A percentile compares a stretch with the other conserved stretches of the same genome.
Conservation (phyloP, 2,113 vertebrate genomes). For the Myrmophylax atrothorax region DNA sequence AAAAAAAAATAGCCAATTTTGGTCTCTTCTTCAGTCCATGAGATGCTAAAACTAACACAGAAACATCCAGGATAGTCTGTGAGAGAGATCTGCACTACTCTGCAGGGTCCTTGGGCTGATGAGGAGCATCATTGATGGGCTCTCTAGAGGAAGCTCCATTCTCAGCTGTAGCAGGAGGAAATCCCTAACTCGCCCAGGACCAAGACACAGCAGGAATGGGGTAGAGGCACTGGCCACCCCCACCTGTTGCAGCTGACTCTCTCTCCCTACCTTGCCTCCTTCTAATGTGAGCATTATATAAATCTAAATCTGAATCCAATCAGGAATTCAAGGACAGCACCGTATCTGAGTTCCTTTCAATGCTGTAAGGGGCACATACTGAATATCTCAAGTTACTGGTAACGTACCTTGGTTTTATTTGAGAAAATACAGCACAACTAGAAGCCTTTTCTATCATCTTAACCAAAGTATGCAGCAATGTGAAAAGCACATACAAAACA, state of each 20-base stretch:
- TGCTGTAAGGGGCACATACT: not conserved
- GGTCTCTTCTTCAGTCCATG: not conserved
- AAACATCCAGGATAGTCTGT: not conserved
- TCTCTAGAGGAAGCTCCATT: constrained; percentile 29
- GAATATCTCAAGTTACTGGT: not conserved
- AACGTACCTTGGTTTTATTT: constrained; percentile 68
- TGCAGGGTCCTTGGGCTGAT: not conserved
- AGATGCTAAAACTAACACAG: constrained; percentile 19
- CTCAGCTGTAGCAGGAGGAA: constrained; percentile 38
- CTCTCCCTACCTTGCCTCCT: not conserved
- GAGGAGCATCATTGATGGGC: constrained; percentile 31
- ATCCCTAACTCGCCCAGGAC: not conserved
- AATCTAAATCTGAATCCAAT: not conserved
- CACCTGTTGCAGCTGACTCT: not conserved
- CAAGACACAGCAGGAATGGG: not conserved
- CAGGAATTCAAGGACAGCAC: constrained; percentile 22
- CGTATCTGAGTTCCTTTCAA: not conserved
- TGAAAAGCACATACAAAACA: constrained; percentile 87
- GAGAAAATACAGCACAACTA: constrained; percentile 66
- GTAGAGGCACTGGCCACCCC: not conserved
- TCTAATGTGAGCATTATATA: not conserved
- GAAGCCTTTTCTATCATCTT: constrained; percentile 67
- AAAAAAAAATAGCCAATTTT: not conserved
- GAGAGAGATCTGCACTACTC: not conserved
- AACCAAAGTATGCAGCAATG: constrained; percentile 79